phyloP scores from a whole-genome alignment of 1,140 invertebrate species.

The Yoshiicerus persimilis region DNA sequence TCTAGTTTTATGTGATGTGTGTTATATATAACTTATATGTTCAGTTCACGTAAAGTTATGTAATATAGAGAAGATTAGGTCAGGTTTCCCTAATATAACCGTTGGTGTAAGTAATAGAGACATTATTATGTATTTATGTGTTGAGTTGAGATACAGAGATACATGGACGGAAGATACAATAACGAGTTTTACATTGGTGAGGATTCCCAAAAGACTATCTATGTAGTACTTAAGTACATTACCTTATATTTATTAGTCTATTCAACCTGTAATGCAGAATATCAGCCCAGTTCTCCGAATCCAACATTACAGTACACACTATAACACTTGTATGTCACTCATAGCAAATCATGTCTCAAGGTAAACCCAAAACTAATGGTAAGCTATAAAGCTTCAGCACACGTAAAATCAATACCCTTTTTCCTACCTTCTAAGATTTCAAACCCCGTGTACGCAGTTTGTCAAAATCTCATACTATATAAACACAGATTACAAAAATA shows the following conservation, averaged over 20 bases:
- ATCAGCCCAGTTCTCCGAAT: neutral
- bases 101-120: neutral
- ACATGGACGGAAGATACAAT: neutral
- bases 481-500: too few species aligned
- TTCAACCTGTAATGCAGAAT: neutral
- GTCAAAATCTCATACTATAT: neutral
- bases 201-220: neutral
- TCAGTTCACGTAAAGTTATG: neutral
- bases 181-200: neutral
- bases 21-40: too few species aligned
- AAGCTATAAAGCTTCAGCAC: neutral
- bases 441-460: neutral
- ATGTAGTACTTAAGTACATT: neutral
- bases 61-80: neutral
- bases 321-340: neutral
- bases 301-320: neutral
- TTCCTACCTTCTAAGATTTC: neutral
- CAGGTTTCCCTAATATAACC: neutral
- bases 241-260: neutral
- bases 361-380: neutral
- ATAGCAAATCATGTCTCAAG: neutral
- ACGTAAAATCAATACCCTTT: neutral
- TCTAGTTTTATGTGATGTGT: neutral
- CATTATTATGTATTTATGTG: neutral
- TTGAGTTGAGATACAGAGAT: neutral